Conservation (phyloP, 2,888 invertebrate species). For the Embidobia sp. region DNA sequence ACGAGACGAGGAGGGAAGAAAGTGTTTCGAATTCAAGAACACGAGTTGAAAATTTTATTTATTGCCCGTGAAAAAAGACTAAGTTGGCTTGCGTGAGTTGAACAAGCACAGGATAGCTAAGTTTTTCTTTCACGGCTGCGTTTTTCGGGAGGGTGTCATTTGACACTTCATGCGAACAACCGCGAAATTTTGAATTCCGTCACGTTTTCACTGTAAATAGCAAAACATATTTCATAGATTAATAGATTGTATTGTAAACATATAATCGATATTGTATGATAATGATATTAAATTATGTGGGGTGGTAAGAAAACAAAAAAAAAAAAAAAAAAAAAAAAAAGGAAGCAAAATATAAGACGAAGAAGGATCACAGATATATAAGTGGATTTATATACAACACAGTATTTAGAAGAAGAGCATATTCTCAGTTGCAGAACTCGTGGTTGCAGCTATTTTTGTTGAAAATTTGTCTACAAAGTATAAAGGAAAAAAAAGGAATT, state of each 20-base stretch:
- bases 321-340: neutral
- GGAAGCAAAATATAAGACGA: too few relatives aligned
- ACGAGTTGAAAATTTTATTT: too few relatives aligned
- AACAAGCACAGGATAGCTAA: too few relatives aligned
- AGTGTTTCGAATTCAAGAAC: too few relatives aligned
- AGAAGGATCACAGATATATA: neutral
- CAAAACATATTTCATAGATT: slow-evolving; percentile 77
- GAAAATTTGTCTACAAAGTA: neutral
- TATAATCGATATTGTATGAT: slow-evolving; percentile 80
- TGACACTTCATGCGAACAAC: slow-evolving; percentile 68
- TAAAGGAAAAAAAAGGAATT: too few relatives aligned
- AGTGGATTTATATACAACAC: slow-evolving; percentile 60
- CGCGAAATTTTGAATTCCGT: slow-evolving; percentile 22
- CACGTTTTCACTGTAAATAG: slow-evolving; percentile 68
- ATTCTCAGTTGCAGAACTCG: slow-evolving; percentile 43
- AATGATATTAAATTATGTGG: slow-evolving; percentile 78
- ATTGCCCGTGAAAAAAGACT: too few relatives aligned
- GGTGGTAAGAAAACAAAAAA: slow-evolving; percentile 71
- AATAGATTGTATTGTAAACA: slow-evolving; percentile 77
- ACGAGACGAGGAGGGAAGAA: too few relatives aligned
- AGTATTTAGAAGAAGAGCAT: slow-evolving; percentile 43
- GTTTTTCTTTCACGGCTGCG: too few relatives aligned
- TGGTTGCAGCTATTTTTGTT: slow-evolving; percentile 18
- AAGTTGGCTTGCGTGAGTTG: too few relatives aligned
- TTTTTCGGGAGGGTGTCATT: slow-evolving; percentile 17